phyloP scores from a whole-genome alignment of 2,888 invertebrate genomes.

The Alentia gelatinosa region DNA sequence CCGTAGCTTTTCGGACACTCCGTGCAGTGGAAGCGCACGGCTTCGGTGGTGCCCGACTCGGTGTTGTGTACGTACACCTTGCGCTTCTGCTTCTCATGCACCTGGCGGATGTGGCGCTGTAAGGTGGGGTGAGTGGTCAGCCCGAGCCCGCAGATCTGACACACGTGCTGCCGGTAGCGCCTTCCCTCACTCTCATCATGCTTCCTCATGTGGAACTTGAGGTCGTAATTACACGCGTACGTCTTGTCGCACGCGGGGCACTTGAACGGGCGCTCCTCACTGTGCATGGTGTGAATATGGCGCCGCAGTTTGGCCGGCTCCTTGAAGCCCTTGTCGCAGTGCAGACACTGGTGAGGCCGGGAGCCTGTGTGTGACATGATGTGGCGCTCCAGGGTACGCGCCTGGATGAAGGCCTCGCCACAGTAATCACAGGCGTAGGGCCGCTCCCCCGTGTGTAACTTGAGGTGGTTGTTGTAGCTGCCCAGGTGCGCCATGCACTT shows the following conservation, averaged over 20 bases:
- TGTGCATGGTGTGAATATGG: neutral
- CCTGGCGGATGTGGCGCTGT: neutral
- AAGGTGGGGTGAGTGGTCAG: neutral
- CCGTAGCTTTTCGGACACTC: neutral
- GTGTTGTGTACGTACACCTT: neutral
- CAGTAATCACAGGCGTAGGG: neutral
- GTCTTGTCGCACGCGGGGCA: neutral
- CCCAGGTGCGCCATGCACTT: too few species aligned
- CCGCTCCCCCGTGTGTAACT: neutral
- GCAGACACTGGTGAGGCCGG: neutral
- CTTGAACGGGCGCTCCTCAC: neutral
- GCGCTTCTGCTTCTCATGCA: neutral
- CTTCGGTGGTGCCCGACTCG: neutral
- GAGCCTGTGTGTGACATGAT: neutral
- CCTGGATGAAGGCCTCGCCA: neutral
- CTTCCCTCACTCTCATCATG: neutral
- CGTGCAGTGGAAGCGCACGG: neutral
- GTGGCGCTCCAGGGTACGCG: neutral
- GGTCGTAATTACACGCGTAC: neutral
- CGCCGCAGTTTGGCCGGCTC: neutral
- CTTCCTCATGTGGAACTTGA: neutral
- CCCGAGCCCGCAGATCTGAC: neutral
- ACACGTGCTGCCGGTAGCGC: neutral
- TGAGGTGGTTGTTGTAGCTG: neutral
- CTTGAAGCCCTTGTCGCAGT: neutral